Conservation (phyloP, 1,140 invertebrate species). For the Elysia chlorotica region DNA sequence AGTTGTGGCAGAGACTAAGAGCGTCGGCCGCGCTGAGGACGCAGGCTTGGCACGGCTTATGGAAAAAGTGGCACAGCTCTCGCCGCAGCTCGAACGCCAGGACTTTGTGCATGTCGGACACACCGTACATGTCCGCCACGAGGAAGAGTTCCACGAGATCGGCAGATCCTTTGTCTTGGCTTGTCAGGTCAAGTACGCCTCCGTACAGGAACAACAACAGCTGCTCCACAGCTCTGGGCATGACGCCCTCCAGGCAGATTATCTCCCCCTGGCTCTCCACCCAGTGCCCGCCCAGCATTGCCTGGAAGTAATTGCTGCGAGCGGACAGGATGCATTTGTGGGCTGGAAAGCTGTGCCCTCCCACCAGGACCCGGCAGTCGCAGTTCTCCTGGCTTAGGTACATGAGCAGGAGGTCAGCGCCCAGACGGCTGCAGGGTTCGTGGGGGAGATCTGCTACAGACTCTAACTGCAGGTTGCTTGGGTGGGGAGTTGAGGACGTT, state of each 20-base stretch:
- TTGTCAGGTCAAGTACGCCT: slow-evolving; percentile 81
- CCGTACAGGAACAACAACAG: slow-evolving; percentile 91
- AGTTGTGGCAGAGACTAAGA: slow-evolving; percentile 78
- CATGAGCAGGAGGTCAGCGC: slow-evolving; percentile 85
- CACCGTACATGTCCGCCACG: slow-evolving; percentile 82
- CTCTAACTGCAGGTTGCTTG: slow-evolving; percentile 13
- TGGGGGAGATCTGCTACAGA: slow-evolving; percentile 30
- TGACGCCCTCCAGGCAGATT: slow-evolving; percentile 82
- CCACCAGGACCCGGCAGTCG: slow-evolving; percentile 76
- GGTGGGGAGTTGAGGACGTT: neutral
- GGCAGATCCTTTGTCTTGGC: no score
- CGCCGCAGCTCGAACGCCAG: slow-evolving; percentile 84
- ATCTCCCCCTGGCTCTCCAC: slow-evolving; percentile 79
- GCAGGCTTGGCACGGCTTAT: slow-evolving; percentile 80
- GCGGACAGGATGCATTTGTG: slow-evolving; percentile 87
- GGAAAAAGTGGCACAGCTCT: slow-evolving; percentile 90
- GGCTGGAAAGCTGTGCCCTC: slow-evolving; percentile 77
- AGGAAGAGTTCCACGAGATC: slow-evolving; percentile 85
- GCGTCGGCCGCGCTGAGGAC: slow-evolving; percentile 81
- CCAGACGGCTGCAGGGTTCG: slow-evolving; percentile 71
- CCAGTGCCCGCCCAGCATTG: slow-evolving; percentile 83
- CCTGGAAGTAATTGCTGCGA: slow-evolving; percentile 88
- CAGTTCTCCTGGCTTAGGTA: slow-evolving; percentile 86
- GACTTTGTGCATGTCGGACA: slow-evolving; percentile 88
- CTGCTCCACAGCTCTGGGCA: slow-evolving; percentile 83